Conservation (phyloP, 2,797 vertebrate species). For the Triplophysa bombifrons region DNA sequence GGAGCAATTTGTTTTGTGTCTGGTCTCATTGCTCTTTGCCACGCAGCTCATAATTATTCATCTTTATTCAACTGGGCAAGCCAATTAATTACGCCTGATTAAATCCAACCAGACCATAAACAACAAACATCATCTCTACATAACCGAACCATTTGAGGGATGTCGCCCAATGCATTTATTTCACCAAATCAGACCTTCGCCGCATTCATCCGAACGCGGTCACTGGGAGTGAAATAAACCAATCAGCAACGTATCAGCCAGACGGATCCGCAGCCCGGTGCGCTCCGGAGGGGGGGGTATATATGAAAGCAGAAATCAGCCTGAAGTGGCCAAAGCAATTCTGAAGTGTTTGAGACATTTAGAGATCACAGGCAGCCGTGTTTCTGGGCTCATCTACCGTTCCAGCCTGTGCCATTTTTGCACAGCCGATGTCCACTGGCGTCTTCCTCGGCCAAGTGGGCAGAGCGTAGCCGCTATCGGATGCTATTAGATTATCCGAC, state of each 20-base stretch:
- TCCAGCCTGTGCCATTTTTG: conserved; percentile 25
- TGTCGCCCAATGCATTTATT: conserved; percentile 2
- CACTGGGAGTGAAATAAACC: conserved; percentile 49
- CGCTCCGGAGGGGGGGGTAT: conserved; percentile 32
- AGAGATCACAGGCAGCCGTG: conserved; percentile 54
- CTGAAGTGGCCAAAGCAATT: conserved; percentile 54
- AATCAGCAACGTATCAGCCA: conserved; percentile 49
- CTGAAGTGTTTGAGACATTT: conserved; percentile 47
- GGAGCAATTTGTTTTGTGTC: conserved; percentile 43
- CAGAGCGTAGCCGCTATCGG: conserved; percentile 40
- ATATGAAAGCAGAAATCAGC: conserved; percentile 36
- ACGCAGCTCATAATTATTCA: conserved; percentile 47
- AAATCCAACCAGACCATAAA: conserved; percentile 43
- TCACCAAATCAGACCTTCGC: conserved; percentile 20
- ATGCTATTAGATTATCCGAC: conserved; percentile 49
- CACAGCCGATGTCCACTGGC: conserved; percentile 33
- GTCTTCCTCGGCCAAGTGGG: conserved; percentile 48
- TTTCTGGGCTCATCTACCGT: conserved; percentile 29
- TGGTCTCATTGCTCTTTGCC: conserved; percentile 46
- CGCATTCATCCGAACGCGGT: conserved; percentile 30
- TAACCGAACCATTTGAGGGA: conserved; percentile 25
- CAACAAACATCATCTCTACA: conserved; percentile 26
- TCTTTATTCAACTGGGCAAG: conserved; percentile 44
- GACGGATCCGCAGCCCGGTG: conserved; percentile 25
- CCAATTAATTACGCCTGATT: conserved; percentile 48